phyloP scores from a whole-genome alignment of 2,113 vertebrate genomes.

The Rhipidura dahli region DNA sequence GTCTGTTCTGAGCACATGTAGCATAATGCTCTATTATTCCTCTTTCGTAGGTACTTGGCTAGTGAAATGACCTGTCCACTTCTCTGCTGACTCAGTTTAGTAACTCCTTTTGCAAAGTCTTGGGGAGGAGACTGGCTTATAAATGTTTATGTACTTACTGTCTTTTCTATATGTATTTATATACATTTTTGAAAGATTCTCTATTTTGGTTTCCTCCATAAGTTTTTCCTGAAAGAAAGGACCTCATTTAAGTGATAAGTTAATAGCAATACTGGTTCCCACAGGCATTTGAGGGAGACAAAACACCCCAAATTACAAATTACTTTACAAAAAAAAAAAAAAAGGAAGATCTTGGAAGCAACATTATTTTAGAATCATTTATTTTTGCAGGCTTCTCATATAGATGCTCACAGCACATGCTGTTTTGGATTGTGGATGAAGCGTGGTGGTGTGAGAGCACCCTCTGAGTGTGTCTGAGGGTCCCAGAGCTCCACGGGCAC shows the following conservation, averaged over 20 bases:
- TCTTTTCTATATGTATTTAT: background rate
- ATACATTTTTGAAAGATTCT: background rate
- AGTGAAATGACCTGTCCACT: background rate
- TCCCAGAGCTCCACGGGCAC: background rate
- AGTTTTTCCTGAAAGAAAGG: background rate
- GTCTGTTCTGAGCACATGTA: background rate
- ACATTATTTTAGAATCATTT: background rate
- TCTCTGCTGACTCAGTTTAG: background rate
- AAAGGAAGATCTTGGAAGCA: background rate
- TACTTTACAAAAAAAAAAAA: background rate
- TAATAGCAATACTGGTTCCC: background rate
- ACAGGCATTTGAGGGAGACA: background rate
- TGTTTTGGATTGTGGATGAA: background rate
- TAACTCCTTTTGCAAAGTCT: background rate
- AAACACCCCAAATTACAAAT: background rate
- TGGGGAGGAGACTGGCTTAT: background rate
- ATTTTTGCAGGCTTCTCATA: background rate
- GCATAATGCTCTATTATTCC: slow-evolving; percentile 11
- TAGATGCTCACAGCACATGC: fast-evolving
- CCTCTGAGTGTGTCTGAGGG: background rate
- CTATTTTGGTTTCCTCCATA: background rate
- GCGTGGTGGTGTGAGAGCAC: fast-evolving
- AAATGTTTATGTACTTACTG: background rate
- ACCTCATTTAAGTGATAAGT: background rate
- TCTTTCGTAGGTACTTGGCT: background rate